These are phyloP conservation scores for Squalus acanthias DNA, from an alignment of 2,797 vertebrate species.

Conservation along the genomic window DNA sequence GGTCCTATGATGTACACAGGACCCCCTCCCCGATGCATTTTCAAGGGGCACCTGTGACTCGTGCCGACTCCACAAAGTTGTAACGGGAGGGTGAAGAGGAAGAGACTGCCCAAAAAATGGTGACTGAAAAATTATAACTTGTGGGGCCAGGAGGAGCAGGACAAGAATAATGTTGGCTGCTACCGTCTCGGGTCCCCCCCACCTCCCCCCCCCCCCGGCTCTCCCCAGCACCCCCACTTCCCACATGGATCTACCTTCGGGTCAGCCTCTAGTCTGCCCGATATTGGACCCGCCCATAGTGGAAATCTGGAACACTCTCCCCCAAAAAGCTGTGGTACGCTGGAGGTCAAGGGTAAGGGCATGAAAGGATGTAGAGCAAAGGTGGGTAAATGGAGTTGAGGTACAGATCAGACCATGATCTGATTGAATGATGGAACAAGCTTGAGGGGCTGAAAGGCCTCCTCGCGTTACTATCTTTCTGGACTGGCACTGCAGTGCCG, in stretches of 20 bases:
- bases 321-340: not conserved
- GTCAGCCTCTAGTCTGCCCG: not conserved
- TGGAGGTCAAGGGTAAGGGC: not conserved
- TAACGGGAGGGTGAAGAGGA: not conserved
- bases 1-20: not conserved
- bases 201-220: not conserved
- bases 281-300: not conserved
- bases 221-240: not conserved
- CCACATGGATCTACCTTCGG: not conserved
- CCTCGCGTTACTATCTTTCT: not conserved
- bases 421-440: not conserved
- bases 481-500: not conserved
- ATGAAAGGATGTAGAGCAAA: no score
- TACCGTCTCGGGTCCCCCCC: not conserved
- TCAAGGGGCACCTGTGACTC: not conserved
- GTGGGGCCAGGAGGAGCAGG: not conserved
- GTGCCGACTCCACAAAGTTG: not conserved
- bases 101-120: not conserved
- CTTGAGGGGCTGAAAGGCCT: not conserved
- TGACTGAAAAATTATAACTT: not conserved
- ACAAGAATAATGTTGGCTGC: not conserved
- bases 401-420: not conserved
- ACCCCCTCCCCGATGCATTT: not conserved
- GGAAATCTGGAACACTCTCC: not conserved
- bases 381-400: not conserved